Evolutionary conservation across 2,113 vertebrate genomes (phyloP).

Genomic region (Pygoscelis adeliae): DNA sequence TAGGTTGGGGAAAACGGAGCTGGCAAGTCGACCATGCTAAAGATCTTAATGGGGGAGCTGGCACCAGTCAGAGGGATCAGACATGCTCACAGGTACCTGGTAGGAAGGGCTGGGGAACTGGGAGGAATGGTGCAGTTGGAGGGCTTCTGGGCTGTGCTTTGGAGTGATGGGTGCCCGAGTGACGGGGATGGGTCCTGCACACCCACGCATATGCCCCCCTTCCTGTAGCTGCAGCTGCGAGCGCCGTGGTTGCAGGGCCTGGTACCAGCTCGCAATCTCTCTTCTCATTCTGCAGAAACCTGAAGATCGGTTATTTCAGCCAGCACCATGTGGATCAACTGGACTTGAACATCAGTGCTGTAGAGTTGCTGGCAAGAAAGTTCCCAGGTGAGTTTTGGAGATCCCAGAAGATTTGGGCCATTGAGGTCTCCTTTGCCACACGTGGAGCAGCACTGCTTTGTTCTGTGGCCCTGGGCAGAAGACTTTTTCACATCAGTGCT

Average conservation of each 20-base stretch:
- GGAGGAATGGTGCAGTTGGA: not conserved
- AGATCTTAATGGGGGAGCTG: conserved; percentile 94
- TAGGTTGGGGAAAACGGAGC: conserved; percentile 97
- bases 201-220: not conserved
- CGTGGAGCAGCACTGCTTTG: not conserved
- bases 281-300: conserved; percentile 78
- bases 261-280: not conserved
- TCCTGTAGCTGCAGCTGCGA: not conserved
- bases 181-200: not conserved
- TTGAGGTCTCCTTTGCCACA: not conserved
- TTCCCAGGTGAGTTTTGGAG: conserved; percentile 85
- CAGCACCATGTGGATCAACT: conserved; percentile 98
- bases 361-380: conserved; percentile 90
- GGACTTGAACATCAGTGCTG: conserved; percentile 92
- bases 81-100: conserved; percentile 88
- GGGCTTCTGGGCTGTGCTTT: not conserved
- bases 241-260: not conserved
- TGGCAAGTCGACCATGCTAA: conserved; percentile 94
- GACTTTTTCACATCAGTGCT: not conserved
- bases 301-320: conserved; percentile 97
- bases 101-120: not conserved
- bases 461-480: not conserved
- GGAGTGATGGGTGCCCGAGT: not conserved
- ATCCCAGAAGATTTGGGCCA: not conserved
- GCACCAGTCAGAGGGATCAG: conserved; percentile 86